phyloP scores from a whole-genome alignment of 1,140 invertebrate genomes.

The Panagrolaimus sp. region DNA sequence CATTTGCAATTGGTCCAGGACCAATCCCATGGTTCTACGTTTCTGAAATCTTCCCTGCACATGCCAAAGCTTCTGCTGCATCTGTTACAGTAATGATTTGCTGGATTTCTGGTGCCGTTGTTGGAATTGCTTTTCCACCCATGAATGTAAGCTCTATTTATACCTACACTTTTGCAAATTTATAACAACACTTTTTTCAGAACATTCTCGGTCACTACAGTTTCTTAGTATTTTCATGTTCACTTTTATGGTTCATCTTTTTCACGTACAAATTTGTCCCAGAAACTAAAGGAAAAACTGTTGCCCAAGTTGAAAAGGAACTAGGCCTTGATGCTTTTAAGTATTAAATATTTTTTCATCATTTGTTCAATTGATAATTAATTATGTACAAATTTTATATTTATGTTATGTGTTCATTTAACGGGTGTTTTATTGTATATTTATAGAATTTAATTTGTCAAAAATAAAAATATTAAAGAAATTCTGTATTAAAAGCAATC shows the following conservation, averaged over 20 bases:
- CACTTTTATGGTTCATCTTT: constrained; percentile 58
- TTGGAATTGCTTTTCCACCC: constrained; percentile 20
- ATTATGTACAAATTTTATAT: too few relatives aligned
- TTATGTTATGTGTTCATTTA: too few relatives aligned
- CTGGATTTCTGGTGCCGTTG: constrained; percentile 19
- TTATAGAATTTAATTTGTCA: too few relatives aligned
- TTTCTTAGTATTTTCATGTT: constrained; percentile 60
- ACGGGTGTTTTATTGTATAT: too few relatives aligned
- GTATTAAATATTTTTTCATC: too few relatives aligned
- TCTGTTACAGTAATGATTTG: constrained; percentile 31
- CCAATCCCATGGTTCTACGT: constrained; percentile 27
- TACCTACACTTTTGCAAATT: too few relatives aligned
- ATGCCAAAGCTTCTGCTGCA: constrained; percentile 26
- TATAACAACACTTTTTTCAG: constrained; percentile 33
- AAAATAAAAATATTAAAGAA: too few relatives aligned
- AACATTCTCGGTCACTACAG: constrained; percentile 55
- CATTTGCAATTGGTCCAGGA: constrained; percentile 51
- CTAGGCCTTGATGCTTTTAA: neutral
- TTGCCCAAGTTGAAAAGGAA: constrained; percentile 59
- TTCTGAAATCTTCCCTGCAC: constrained; percentile 36
- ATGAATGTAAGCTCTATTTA: constrained; percentile 20
- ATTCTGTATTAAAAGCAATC: too few relatives aligned
- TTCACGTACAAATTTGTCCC: constrained; percentile 61
- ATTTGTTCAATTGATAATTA: too few relatives aligned
- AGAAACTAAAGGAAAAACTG: constrained; percentile 62